A percentile compares a stretch with the other conserved stretches of the same genome.
phyloP scores from a whole-genome alignment of 2,797 vertebrate genomes.

The Diglossa cyanea region DNA sequence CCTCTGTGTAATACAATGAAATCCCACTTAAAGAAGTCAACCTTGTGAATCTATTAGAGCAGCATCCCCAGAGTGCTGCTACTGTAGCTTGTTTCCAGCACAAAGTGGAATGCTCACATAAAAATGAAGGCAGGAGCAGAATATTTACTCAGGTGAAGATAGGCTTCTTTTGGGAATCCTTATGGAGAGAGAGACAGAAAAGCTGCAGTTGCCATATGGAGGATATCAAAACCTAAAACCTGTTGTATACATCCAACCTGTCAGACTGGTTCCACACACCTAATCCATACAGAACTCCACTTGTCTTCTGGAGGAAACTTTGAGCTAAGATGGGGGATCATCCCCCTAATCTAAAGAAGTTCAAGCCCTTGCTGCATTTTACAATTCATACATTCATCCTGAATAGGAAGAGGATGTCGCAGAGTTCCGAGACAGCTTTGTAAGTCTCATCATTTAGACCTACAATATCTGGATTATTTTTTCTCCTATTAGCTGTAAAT shows the following conservation, averaged over 20 bases:
- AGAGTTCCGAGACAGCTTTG: neutral
- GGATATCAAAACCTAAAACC: neutral
- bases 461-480: constrained; percentile 38
- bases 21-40: constrained; percentile 73
- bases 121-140: constrained; percentile 12
- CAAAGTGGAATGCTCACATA: neutral
- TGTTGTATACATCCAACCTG: neutral
- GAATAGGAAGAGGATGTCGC: neutral
- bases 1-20: constrained; percentile 62
- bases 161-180: neutral
- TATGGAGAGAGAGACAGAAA: neutral
- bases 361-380: constrained; percentile 9
- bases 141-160: constrained; percentile 40
- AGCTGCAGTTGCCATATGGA: neutral
- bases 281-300: neutral
- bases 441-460: constrained; percentile 6
- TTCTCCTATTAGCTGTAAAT: constrained; percentile 1
- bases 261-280: neutral
- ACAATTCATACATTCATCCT: neutral
- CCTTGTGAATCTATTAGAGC: constrained; percentile 58
- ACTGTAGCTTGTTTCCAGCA: neutral
- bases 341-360: constrained; percentile 39
- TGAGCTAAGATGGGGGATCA: neutral
- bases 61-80: constrained; percentile 48
- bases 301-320: neutral